Percentiles rank a stretch among this genome's conserved stretches.
These are phyloP conservation scores for Pachymerium ferrugineum DNA, from an alignment of 2,888 invertebrate genomes.

Conservation along the genomic window DNA sequence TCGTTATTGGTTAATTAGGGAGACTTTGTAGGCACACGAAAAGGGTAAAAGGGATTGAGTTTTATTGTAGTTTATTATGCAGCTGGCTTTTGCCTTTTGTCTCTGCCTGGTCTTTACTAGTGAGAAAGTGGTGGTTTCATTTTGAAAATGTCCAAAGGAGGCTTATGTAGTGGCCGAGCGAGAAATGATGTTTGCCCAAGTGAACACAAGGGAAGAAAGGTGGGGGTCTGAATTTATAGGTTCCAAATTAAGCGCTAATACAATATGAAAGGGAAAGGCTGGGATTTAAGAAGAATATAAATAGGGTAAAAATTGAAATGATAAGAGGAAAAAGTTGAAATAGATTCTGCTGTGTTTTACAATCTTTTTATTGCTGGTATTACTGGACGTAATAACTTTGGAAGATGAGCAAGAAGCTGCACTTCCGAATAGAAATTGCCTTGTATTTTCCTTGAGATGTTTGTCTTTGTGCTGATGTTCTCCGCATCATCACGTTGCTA, in stretches of 20 bases:
- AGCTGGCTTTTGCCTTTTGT: background rate
- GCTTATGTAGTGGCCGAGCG: background rate
- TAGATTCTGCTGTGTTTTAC: background rate
- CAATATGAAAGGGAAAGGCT: background rate
- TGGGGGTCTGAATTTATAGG: background rate
- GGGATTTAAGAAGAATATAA: background rate
- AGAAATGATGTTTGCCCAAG: background rate
- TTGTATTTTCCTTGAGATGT: background rate
- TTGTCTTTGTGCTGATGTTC: background rate
- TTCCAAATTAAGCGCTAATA: background rate
- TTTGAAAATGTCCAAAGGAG: background rate
- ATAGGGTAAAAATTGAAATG: background rate
- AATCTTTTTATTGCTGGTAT: background rate
- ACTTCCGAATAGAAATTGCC: background rate
- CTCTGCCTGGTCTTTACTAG: background rate
- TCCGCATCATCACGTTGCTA: background rate
- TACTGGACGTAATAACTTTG: background rate
- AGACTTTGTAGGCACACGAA: background rate
- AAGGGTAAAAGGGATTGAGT: background rate
- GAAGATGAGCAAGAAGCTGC: background rate
- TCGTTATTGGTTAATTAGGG: background rate
- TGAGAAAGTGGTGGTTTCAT: background rate
- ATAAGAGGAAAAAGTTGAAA: background rate
- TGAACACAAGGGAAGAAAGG: background rate
- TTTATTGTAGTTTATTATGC: background rate